These are phyloP conservation scores for Coremacera marginata DNA, from an alignment of 2,888 invertebrate genomes.

Conservation along the genomic window DNA sequence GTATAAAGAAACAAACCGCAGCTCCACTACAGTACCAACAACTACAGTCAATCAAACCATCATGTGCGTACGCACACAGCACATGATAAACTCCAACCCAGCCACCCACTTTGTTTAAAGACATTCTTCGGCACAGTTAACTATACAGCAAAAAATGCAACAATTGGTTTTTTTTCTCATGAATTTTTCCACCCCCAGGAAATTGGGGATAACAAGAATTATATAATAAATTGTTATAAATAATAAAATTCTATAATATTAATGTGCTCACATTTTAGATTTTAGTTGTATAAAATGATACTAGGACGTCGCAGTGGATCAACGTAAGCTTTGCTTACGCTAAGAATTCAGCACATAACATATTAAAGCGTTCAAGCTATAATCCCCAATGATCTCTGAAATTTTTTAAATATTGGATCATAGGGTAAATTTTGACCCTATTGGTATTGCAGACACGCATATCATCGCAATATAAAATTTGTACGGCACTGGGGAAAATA, in stretches of 20 bases:
- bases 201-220: slow-evolving; percentile 24
- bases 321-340: too few relatives aligned
- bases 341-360: too few relatives aligned
- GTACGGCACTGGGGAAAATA: too few relatives aligned
- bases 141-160: slow-evolving; percentile 20
- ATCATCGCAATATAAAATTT: too few relatives aligned
- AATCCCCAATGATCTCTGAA: too few relatives aligned
- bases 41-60: neutral
- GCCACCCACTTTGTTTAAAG: slow-evolving; percentile 16
- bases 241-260: too few relatives aligned
- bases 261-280: slow-evolving; percentile 38
- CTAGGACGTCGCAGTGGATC: too few relatives aligned
- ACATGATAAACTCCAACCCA: neutral
- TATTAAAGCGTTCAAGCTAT: too few relatives aligned
- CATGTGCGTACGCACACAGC: neutral
- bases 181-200: slow-evolving; percentile 29
- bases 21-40: neutral
- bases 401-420: too few relatives aligned
- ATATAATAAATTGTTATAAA: neutral
- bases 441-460: too few relatives aligned
- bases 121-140: slow-evolving; percentile 28
- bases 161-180: neutral
- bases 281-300: slow-evolving; percentile 7
- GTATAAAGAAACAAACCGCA: neutral
- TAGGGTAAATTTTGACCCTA: too few relatives aligned